These are phyloP conservation scores for Dendropsophus ebraccatus DNA, from an alignment of 2,113 vertebrate genomes.

Conservation along the genomic window DNA sequence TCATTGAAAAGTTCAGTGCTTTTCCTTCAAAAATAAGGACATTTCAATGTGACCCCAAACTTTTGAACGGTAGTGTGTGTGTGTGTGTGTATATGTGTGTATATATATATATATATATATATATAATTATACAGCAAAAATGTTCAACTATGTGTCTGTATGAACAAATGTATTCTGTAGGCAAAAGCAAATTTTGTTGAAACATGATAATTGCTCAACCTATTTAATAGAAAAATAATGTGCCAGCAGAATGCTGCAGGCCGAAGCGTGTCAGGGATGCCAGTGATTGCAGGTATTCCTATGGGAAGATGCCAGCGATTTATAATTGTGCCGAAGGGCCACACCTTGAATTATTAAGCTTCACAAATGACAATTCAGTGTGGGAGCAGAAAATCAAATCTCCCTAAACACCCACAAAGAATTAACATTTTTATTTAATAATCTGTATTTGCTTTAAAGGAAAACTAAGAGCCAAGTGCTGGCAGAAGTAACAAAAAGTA, in stretches of 20 bases:
- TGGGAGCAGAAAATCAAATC: background rate
- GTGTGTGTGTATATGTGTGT: too few species aligned
- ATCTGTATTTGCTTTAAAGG: background rate
- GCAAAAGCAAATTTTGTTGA: background rate
- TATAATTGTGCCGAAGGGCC: background rate
- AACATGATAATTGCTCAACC: constrained; percentile 1
- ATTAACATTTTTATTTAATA: background rate
- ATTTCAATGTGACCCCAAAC: too few species aligned
- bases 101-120: too few species aligned
- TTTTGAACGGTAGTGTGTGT: too few species aligned
- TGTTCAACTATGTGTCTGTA: background rate
- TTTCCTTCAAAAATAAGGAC: too few species aligned
- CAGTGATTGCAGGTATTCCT: constrained; percentile 27
- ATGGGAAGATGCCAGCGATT: constrained; percentile 1
- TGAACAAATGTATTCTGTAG: background rate
- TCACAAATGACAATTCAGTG: constrained; percentile 11
- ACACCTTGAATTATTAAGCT: constrained; percentile 27
- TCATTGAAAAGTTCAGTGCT: too few species aligned
- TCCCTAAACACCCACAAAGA: constrained; percentile 12
- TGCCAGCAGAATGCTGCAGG: constrained; percentile 8
- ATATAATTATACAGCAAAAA: background rate
- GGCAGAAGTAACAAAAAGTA: background rate
- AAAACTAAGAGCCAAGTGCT: constrained; percentile 13
- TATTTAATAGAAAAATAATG: background rate
- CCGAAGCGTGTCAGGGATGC: constrained; percentile 19